phyloP scores from a whole-genome alignment of 2,888 invertebrate species.

The Aricia artaxerxes region DNA sequence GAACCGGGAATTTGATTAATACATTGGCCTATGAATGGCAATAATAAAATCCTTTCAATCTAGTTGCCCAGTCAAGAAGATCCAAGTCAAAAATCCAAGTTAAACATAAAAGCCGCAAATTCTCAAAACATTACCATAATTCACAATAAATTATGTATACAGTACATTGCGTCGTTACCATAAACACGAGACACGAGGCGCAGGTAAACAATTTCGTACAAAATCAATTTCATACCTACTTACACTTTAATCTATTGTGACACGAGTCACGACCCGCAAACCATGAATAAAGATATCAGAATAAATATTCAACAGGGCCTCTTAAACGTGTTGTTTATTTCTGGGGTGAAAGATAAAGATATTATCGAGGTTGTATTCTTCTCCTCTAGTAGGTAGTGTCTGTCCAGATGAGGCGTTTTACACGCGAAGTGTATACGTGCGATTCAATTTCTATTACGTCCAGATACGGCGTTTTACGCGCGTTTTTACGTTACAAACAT shows the following conservation, averaged over 20 bases:
- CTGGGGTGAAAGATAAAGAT: background rate
- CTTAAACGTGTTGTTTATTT: constrained; percentile 14
- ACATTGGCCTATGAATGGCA: too few species aligned
- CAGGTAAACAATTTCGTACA: constrained; percentile 8
- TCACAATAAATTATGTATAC: constrained; percentile 8
- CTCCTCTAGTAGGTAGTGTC: background rate
- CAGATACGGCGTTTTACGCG: too few species aligned
- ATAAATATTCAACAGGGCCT: constrained; percentile 15
- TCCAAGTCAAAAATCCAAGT: background rate
- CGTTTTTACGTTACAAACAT: too few species aligned
- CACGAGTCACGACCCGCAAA: constrained; percentile 10
- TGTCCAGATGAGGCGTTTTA: too few species aligned
- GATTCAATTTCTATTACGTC: too few species aligned
- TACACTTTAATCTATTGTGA: constrained; percentile 26
- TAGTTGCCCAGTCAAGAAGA: background rate
- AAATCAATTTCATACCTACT: constrained; percentile 27
- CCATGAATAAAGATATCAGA: constrained; percentile 23
- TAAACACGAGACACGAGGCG: background rate
- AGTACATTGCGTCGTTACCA: constrained; percentile 1
- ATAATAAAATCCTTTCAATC: too few species aligned
- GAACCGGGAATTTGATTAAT: background rate
- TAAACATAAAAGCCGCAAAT: background rate
- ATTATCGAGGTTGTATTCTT: background rate
- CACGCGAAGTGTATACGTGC: too few species aligned
- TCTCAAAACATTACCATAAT: background rate